Percentiles rank a stretch among this genome's conserved stretches.
Conservation (phyloP, 2,888 invertebrate genomes). For the Microplitis manilae region DNA sequence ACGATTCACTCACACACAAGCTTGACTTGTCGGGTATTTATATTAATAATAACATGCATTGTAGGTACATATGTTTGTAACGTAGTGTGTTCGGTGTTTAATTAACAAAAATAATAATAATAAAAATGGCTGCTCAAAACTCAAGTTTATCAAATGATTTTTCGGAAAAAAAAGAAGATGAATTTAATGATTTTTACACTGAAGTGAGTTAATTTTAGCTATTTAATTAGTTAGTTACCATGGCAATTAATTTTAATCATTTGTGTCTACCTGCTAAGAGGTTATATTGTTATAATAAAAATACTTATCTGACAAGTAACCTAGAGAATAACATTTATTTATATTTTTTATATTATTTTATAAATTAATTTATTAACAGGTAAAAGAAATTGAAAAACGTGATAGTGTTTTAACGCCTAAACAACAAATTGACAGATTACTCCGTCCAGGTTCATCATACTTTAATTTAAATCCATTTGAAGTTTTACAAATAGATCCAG, state of each 20-base stretch:
- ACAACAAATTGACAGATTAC: constrained; percentile 96
- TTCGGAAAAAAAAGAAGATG: constrained; percentile 76
- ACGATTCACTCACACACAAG: too few species aligned
- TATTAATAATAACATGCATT: too few species aligned
- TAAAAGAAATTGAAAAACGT: constrained; percentile 98
- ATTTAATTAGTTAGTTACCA: not conserved
- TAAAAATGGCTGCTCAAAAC: constrained; percentile 69
- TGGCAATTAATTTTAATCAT: not conserved
- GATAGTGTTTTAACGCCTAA: constrained; percentile 97
- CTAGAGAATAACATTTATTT: not conserved
- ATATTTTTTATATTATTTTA: constrained; percentile 30
- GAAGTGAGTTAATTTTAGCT: constrained; percentile 77
- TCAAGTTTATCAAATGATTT: constrained; percentile 65
- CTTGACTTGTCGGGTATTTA: too few species aligned
- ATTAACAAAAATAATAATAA: constrained; percentile 24
- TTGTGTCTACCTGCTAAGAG: not conserved
- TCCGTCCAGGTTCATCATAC: constrained; percentile 97
- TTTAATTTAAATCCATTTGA: constrained; percentile 98
- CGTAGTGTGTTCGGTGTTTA: not conserved
- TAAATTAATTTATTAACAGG: constrained; percentile 75
- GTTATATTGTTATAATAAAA: not conserved
- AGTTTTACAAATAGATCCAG: constrained; percentile 93
- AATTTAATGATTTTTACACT: constrained; percentile 86
- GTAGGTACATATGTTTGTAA: not conserved
- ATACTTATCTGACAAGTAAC: not conserved